Base-by-base conservation (phyloP, 2,113 vertebrate species). In the Chionis minor region DNA sequence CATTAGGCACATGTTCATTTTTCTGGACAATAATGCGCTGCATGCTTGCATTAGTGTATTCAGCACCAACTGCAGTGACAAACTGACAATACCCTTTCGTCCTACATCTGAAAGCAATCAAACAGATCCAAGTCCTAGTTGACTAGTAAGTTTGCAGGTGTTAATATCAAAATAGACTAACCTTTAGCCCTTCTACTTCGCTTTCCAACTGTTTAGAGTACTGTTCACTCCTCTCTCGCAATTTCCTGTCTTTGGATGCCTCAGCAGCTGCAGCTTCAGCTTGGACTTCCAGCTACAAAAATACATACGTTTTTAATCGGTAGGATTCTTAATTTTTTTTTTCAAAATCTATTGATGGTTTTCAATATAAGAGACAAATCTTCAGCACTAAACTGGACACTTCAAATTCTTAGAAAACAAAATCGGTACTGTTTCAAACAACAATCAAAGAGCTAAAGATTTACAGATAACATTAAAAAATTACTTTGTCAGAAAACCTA, bases 111-210 rank as follows among this genome's bases (percentile, higher is more conserved):
- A 94, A 94, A 95, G 52, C 84, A 94, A 96, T 92, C 86, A 89
- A 62, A 85, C 38, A 95, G 78, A 87, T 88, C 26, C 73, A 77
- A 91, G 38, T 74, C 42, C 70, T 89, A 69, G 28, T 8, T 49
- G 70, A 78, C 58, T 35, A 65, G 62, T 83, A 91, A 61, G 79
- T 78, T 81, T 97, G 86, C 79, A 97, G 93, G 93, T 93, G 65
- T 38, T 90, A 90, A 96, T 96, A 93, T 88, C 72, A 96, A 96
- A 97, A 83, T 11, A 90, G 96, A 98, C 97, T 96, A 96, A 99
- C 99, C 98, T 99, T 99, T 62, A 99, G 98, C 35, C 99, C 99
- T 85, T 99, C 99, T 94, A 99, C 88, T 94, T 99, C 99, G 69
- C 98, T 99, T 97, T 99, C 99, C 97, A 99, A 98, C 97, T 99